Evolutionary conservation across 1,140 invertebrate species (phyloP).

Genomic region (Papilio machaon): DNA sequence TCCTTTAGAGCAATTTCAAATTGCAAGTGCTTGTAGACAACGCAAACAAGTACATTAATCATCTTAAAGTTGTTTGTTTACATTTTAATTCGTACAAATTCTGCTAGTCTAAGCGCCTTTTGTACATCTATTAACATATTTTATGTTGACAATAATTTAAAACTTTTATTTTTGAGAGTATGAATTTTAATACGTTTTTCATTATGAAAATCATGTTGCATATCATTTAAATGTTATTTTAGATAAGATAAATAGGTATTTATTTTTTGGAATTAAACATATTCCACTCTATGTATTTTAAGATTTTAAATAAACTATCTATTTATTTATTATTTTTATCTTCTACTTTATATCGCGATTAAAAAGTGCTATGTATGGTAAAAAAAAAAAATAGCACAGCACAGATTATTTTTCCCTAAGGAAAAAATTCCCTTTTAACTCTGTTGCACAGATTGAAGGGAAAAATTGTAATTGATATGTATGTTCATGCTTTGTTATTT

Average conservation of each 20-base stretch:
- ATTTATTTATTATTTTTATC: neutral
- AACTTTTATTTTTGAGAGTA: neutral
- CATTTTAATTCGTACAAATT: conserved; percentile 19
- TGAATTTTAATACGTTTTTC: conserved; percentile 11
- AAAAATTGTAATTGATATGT: neutral
- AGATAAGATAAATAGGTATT: conserved; percentile 17
- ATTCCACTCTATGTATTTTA: neutral
- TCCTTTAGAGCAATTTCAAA: neutral
- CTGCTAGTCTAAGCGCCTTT: conserved; percentile 32
- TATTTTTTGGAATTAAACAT: conserved; percentile 18
- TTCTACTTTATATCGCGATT: neutral
- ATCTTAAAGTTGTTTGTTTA: conserved; percentile 23
- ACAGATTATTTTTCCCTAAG: neutral
- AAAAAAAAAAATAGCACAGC: neutral
- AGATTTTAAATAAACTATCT: neutral
- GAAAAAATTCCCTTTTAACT: neutral
- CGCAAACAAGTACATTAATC: neutral
- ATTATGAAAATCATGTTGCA: conserved; percentile 27
- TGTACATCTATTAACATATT: conserved; percentile 31
- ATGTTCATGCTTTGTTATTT: neutral
- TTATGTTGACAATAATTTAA: conserved; percentile 21
- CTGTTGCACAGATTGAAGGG: neutral
- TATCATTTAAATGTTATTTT: conserved; percentile 30
- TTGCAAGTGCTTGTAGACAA: neutral
- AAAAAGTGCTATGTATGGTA: neutral